Conservation (phyloP, 2,888 invertebrate species). For the Clivina fossor region DNA sequence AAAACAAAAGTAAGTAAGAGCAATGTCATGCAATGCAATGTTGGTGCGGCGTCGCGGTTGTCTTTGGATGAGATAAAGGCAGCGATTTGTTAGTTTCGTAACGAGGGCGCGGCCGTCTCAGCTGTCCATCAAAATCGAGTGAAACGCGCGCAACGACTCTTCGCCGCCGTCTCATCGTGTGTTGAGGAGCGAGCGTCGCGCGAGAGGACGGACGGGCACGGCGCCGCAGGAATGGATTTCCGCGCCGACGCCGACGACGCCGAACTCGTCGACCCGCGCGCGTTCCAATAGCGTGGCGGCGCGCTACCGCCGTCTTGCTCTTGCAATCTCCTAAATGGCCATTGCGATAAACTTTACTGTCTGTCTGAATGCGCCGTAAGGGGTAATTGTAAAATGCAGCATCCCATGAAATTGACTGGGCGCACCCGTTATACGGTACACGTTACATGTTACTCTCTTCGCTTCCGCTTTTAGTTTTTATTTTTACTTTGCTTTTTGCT, state of each 20-base stretch:
- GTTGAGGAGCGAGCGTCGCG: background rate
- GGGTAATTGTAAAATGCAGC: constrained; percentile 47
- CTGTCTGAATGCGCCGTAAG: constrained; percentile 39
- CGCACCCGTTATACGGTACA: constrained; percentile 33
- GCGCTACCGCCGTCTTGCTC: constrained; percentile 51
- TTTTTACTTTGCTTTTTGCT: background rate
- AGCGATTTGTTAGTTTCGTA: constrained; percentile 50
- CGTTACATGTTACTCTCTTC: background rate
- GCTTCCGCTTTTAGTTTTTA: background rate
- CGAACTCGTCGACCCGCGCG: constrained; percentile 6
- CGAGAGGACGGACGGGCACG: constrained; percentile 41
- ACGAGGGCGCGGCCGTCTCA: constrained; percentile 54
- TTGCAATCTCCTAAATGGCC: constrained; percentile 54
- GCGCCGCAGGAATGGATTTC: constrained; percentile 39
- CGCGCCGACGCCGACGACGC: constrained; percentile 3
- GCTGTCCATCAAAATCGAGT: constrained; percentile 56
- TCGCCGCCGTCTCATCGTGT: too few species aligned
- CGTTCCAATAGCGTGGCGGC: constrained; percentile 39
- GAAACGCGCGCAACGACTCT: constrained; percentile 48
- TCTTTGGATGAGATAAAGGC: constrained; percentile 45
- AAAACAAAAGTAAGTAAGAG: too few species aligned
- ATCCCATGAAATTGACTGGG: constrained; percentile 46
- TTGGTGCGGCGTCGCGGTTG: constrained; percentile 17
- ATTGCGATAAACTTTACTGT: constrained; percentile 52
- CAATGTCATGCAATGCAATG: too few species aligned